Evolutionary conservation across 2,888 invertebrate species (phyloP), one percentile per base, ranked within the genome.

Genomic region (Aphodius sticticus): DNA sequence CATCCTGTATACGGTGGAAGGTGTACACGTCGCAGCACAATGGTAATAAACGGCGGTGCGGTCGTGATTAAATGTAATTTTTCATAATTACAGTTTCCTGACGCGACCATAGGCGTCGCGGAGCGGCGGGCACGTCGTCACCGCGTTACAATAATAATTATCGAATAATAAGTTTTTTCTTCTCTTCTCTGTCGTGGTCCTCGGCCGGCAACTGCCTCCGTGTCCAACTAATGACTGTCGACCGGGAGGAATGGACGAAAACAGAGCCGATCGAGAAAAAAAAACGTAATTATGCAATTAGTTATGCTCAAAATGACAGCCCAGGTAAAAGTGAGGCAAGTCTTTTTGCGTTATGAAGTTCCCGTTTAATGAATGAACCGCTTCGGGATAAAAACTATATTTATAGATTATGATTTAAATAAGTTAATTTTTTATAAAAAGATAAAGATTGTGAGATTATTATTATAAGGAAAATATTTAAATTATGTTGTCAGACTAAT

Each of bases 221-320:
- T 81, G 80, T 79, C 84, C 83, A 83, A 82, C 85, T 87, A 87
- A 87, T 87, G 87, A 87, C 85, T 85, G 85, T 86, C 86, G 85
- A 85, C 83, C 84, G 83, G 81, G 80, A 82, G 81, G 80, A 82
- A 83, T 86, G 74, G 74, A 74, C 74, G 74, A 74, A 35, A 37
- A 74, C 74, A 74, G 53, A 53, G 53, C 53, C 53, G 53, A 53
- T 53, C 53, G 53, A 53, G 53, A 53, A 5, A 53, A 53, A 88
- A 87, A 88, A 87, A 86, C 85, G 84, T 88, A 89, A 89, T 89
- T 89, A 88, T 87, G 86, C 86, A 88, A 89, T 89, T 88, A 88
- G 89, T 87, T 89, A 88, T 89, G 88, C 87, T 86, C 87, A 87
- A 86, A 88, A 88, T 88, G 88, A 88, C 89, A 88, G 87, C 35